Evolutionary conservation across 1,140 invertebrate genomes (phyloP), one percentile per base, ranked within the genome.

Genomic region (Phymastichus coffea): DNA sequence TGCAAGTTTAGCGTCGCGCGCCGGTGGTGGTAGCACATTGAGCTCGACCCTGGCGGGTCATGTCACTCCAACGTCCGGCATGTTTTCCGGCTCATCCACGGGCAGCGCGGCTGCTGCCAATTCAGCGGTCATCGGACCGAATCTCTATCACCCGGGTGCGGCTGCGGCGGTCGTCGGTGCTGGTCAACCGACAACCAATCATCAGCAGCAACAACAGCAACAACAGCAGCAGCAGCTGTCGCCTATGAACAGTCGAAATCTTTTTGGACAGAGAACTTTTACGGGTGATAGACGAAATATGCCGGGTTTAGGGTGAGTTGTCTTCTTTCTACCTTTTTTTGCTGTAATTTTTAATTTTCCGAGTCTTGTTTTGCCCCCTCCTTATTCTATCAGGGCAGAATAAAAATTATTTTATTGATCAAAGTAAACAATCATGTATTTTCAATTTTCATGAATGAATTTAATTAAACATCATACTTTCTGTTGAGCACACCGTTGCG

Each of bases 201-300:
- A 77, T 76, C 81, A 81, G 57, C 74, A 79, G 46, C 83, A 83
- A 66, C 82, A 80, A 52, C 81, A 80, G 59, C 72, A 58, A 57
- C 77, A 73, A 72, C 77, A 81, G 68, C 77, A 80, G 40, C 83
- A 83, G 65, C 84, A 85, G 72, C 76, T 87, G 57, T 86, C 85
- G 63, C 85, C 85, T 63, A 87, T 85, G 80, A 76, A 86, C 75
- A 78, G 82, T 77, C 65, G 83, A 76, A 69, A 82, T 80, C 84
- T 91, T 60, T 91, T 92, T 76, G 87, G 86, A 56, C 89, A 90
- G 74, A 83, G 89, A 72, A 82, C 86, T 67, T 89, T 91, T 74
- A 83, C 87, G 35, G 89, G 91, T 72, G 90, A 92, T 72, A 83
- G 89, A 75, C 85, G 90, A 77, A 84, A 85, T 63, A 88, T 91